Percentiles rank a stretch among this genome's conserved stretches.
phyloP scores from a whole-genome alignment of 2,888 invertebrate genomes.

The Neoitamus cyanurus region DNA sequence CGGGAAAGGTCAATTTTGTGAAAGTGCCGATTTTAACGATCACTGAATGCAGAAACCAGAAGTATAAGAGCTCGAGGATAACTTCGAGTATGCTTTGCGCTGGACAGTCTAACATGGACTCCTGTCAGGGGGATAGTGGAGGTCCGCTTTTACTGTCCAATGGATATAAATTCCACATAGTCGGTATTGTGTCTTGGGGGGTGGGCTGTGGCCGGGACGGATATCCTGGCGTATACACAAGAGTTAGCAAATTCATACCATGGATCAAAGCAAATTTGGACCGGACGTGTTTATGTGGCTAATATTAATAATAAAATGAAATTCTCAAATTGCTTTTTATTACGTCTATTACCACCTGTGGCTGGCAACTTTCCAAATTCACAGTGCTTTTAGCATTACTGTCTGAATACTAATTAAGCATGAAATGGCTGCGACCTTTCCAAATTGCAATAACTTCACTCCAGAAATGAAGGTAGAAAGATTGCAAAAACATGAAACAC shows the following conservation, averaged over 20 bases:
- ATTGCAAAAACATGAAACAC: neutral
- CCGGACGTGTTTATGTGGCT: constrained; percentile 77
- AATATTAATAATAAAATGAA: constrained; percentile 45
- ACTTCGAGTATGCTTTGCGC: constrained; percentile 89
- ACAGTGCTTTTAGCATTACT: neutral
- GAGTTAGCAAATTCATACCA: constrained; percentile 69
- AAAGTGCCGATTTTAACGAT: constrained; percentile 85
- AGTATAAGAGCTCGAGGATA: constrained; percentile 84
- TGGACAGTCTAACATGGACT: constrained; percentile 82
- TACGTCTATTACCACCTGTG: neutral
- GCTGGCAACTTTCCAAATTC: constrained; percentile 8
- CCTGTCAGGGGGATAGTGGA: constrained; percentile 90
- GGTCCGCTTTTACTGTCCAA: constrained; percentile 82
- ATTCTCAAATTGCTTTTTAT: neutral
- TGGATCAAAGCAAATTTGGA: constrained; percentile 82
- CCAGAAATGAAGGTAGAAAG: constrained; percentile 7
- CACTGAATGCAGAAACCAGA: constrained; percentile 82
- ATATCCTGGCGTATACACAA: constrained; percentile 69
- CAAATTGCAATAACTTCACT: constrained; percentile 20
- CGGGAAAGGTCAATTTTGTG: constrained; percentile 84
- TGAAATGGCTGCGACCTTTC: neutral
- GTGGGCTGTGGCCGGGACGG: constrained; percentile 70
- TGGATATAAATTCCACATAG: constrained; percentile 82
- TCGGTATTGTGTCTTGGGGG: constrained; percentile 89
- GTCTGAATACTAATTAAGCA: neutral